Base-by-base conservation (phyloP, 2,797 vertebrate species). In the Acanthis flammea region DNA sequence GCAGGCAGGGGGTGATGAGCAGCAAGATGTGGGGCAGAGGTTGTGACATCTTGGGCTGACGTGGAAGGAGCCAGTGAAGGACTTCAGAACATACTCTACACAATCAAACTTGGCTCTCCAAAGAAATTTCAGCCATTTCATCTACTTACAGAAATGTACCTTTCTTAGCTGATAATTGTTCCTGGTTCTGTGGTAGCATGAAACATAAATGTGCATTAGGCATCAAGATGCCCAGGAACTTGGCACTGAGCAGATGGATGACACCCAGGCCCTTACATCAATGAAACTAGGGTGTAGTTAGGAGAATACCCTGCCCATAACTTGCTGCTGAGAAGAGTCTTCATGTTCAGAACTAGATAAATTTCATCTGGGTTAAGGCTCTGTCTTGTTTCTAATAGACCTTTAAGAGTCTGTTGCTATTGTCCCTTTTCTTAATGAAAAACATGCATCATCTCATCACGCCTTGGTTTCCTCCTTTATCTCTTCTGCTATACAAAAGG, bases 361-460 rank as follows among this genome's bases (percentile, higher is more conserved):
- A 58, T 86, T 88, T 86, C 44, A 12, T 50, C 35, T 94, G 66
- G 21, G 7, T 77, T 44, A 75, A 70, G 55, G 17, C 31, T 86
- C 25, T 77, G 14, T 63, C 61, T 57, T 68, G 7, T 86, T 81
- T 58, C 41, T 51, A 21, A 12, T 28, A 62, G 51, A 60, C 35
- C 74, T 95, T 84, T 0, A 42, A 53, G 66, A 88, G 33, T 42
- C n/a, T 81, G 45, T 63, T 78, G 31, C 51, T 87, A 4, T 54
- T 78, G 67, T 76, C 47, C 50, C 63, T 73, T 88, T 93, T 86
- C 83, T 86, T 95, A 90, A 76, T 88, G 79, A 88, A 90, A 82
- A 86, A 21, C 37, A 6, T 30, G 14, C 31, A n/a, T 63, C 24
- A 25, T 77, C 80, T 82, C 88, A 71, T 85, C 93, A 79, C 10